A percentile compares a stretch with the other conserved stretches of the same genome.
phyloP scores from a whole-genome alignment of 2,797 vertebrate genomes.

The Acanthornis magna region DNA sequence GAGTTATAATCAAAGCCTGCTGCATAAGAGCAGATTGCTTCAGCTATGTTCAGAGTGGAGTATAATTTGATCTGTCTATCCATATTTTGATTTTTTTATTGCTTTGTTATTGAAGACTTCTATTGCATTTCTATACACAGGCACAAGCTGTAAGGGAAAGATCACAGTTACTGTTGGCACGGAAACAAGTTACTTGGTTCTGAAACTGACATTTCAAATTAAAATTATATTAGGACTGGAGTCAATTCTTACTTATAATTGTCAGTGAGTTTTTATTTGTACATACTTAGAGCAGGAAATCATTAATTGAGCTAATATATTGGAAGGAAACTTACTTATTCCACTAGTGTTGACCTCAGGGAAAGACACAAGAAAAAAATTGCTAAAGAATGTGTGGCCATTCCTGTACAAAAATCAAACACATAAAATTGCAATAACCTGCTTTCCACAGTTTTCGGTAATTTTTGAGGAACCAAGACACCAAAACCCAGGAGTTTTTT shows the following conservation, averaged over 20 bases:
- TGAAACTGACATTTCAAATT: not conserved
- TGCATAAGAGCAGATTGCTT: not conserved
- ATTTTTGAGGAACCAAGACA: not conserved
- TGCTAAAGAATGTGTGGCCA: not conserved
- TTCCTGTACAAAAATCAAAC: not conserved
- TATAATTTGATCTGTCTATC: not conserved
- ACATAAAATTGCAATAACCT: not conserved
- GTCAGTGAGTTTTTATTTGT: not conserved
- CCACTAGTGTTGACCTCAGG: not conserved
- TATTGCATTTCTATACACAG: not conserved
- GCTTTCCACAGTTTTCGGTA: not conserved
- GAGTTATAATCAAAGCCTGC: constrained; percentile 30
- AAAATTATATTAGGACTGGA: not conserved
- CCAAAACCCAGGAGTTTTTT: not conserved
- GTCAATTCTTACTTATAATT: not conserved
- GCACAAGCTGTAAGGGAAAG: not conserved
- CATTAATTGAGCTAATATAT: not conserved
- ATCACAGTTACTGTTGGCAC: not conserved
- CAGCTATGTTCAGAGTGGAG: not conserved
- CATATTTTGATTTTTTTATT: not conserved
- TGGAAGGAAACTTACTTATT: not conserved
- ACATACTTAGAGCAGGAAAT: not conserved
- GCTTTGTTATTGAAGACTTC: not conserved
- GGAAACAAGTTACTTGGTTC: not conserved
- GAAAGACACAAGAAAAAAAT: not conserved